A percentile compares a stretch with the other conserved stretches of the same genome.
These are phyloP conservation scores for Watsonalla cultraria DNA, from an alignment of 2,888 invertebrate genomes.

Conservation along the genomic window DNA sequence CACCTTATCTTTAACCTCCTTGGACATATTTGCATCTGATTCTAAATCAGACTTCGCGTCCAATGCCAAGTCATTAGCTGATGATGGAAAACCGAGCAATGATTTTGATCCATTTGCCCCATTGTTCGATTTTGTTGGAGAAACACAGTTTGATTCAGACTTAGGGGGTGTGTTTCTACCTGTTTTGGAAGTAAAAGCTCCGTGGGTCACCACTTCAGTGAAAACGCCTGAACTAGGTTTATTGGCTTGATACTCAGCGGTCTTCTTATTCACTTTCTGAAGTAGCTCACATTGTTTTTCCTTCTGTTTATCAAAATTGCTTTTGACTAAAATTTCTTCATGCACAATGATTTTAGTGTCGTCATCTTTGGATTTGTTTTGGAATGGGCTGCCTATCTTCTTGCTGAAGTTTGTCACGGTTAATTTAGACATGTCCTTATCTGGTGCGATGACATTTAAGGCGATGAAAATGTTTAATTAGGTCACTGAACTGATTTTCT, in stretches of 20 bases:
- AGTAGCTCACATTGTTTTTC: conserved; percentile 61
- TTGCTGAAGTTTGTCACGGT: conserved; percentile 61
- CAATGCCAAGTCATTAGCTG: conserved; percentile 67
- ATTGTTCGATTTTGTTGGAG: conserved; percentile 31
- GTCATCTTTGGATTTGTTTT: conserved; percentile 33
- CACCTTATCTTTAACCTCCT: conserved; percentile 65
- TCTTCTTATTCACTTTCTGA: conserved; percentile 62
- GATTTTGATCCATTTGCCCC: conserved; percentile 50
- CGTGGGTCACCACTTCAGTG: conserved; percentile 68
- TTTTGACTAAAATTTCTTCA: conserved; percentile 56
- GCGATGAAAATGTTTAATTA: conserved; percentile 30
- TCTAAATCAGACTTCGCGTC: conserved; percentile 71
- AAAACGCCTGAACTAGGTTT: conserved; percentile 67
- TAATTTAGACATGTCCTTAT: conserved; percentile 55
- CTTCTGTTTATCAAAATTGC: conserved; percentile 55
- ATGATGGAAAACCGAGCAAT: conserved; percentile 65
- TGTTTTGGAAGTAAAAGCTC: conserved; percentile 61
- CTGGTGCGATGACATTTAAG: conserved; percentile 31
- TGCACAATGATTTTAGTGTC: conserved; percentile 36
- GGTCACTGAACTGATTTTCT: conserved; percentile 48
- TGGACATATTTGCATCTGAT: conserved; percentile 63
- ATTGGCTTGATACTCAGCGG: conserved; percentile 60
- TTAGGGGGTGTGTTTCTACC: conserved; percentile 40
- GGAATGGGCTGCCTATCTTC: conserved; percentile 40
- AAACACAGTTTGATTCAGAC: conserved; percentile 25